Evolutionary conservation across 2,888 invertebrate species (phyloP).

Genomic region (Iphiclides podalirius): DNA sequence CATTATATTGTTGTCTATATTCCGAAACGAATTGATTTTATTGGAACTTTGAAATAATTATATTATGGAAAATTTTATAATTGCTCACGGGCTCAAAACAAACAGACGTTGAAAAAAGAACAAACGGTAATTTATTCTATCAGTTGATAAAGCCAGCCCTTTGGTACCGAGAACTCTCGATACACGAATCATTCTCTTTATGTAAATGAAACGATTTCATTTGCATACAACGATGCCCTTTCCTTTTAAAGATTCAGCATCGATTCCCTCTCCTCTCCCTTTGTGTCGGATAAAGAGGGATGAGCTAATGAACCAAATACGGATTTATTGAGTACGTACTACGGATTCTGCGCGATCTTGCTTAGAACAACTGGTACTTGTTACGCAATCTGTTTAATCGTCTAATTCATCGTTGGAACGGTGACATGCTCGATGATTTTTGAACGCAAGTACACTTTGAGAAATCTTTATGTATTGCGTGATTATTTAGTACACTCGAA

Average conservation of each 20-base stretch:
- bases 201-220: constrained; percentile 52
- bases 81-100: no score
- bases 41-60: no score
- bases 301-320: constrained; percentile 1
- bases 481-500: no score
- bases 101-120: no score
- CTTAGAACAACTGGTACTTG: background rate
- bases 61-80: no score
- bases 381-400: background rate
- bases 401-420: no score
- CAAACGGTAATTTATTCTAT: no score
- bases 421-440: no score
- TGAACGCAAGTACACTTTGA: no score
- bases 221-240: constrained; percentile 42
- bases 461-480: no score
- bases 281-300: constrained; percentile 21
- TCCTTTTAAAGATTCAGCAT: constrained; percentile 42
- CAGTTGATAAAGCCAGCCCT: constrained; percentile 10
- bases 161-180: constrained; percentile 25
- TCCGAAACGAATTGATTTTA: no score
- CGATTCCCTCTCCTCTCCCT: constrained; percentile 30
- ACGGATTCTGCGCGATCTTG: background rate
- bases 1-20: no score
- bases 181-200: constrained; percentile 55
- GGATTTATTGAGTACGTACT: background rate